phyloP scores from a whole-genome alignment of 2,113 vertebrate species.

The Urocynchramus pylzowi region DNA sequence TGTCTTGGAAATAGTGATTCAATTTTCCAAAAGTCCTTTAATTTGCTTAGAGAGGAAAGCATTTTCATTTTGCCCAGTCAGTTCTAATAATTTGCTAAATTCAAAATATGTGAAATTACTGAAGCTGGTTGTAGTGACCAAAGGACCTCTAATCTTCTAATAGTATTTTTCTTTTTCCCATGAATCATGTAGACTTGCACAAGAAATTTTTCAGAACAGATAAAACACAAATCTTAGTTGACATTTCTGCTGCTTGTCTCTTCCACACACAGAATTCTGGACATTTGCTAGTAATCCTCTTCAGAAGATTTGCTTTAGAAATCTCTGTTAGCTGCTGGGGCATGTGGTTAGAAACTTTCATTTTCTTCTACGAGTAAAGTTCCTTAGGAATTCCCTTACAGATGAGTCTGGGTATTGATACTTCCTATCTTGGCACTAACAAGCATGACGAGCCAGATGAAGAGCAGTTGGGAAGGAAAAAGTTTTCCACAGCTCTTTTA shows the following conservation, averaged over 20 bases:
- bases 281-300: not conserved
- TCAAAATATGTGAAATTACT: not conserved
- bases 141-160: not conserved
- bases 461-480: not conserved
- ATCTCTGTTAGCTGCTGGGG: not conserved
- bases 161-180: not conserved
- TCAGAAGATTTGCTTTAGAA: not conserved
- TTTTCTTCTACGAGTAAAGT: not conserved
- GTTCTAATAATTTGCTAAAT: not conserved
- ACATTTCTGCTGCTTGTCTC: not conserved
- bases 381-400: not conserved
- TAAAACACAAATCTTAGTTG: not conserved
- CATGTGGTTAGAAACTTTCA: not conserved
- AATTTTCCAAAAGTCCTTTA: not conserved
- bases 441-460: not conserved
- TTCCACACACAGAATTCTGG: not conserved
- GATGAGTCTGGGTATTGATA: not conserved
- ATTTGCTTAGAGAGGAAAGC: slow-evolving; percentile 7
- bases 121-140: not conserved
- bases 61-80: slow-evolving; percentile 3
- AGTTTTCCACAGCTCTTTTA: not conserved
- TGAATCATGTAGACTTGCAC: not conserved
- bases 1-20: not conserved
- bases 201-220: not conserved
- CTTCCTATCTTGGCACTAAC: not conserved